Percentiles rank a stretch among this genome's conserved stretches.
Conservation (phyloP, 2,113 vertebrate genomes). For the Oxygymnocypris stewartii region DNA sequence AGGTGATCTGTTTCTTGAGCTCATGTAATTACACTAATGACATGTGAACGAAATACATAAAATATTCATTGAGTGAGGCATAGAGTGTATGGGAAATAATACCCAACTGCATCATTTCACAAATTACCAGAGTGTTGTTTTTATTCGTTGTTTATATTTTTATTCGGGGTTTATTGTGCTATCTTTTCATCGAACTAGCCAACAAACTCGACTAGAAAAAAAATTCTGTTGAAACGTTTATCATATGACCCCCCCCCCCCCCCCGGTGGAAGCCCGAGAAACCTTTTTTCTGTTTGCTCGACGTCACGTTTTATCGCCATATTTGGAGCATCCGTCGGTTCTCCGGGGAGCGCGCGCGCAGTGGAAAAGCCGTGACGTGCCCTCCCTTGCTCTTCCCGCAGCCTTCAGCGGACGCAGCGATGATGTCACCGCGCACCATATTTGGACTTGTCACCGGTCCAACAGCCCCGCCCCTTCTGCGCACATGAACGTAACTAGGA, state of each 20-base stretch:
- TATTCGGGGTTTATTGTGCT: not conserved
- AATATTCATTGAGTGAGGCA: not conserved
- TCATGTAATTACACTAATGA: not conserved
- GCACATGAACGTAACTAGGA: slow-evolving; percentile 55
- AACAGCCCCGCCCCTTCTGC: slow-evolving; percentile 36
- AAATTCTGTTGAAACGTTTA: not conserved
- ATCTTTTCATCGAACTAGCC: not conserved
- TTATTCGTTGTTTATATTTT: not conserved
- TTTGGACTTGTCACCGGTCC: slow-evolving; percentile 69
- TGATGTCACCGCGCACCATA: slow-evolving; percentile 70
- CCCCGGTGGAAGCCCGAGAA: not conserved
- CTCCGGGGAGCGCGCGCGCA: slow-evolving; percentile 52
- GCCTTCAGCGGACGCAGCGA: slow-evolving; percentile 21
- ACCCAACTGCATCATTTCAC: not conserved
- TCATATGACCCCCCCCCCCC: too few relatives aligned
- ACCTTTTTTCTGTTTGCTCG: slow-evolving; percentile 13
- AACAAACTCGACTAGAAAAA: not conserved
- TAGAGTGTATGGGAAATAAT: not conserved
- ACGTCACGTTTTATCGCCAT: slow-evolving; percentile 65
- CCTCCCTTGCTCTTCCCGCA: slow-evolving; percentile 53
- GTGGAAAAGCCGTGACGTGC: slow-evolving; percentile 74
- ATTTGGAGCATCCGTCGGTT: slow-evolving; percentile 72
- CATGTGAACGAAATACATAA: not conserved
- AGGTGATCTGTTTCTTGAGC: not conserved
- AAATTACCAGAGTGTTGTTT: not conserved